Percentiles rank a stretch among this genome's conserved stretches.
Conservation (phyloP, 2,888 invertebrate species). For the Mesoligia furuncula region DNA sequence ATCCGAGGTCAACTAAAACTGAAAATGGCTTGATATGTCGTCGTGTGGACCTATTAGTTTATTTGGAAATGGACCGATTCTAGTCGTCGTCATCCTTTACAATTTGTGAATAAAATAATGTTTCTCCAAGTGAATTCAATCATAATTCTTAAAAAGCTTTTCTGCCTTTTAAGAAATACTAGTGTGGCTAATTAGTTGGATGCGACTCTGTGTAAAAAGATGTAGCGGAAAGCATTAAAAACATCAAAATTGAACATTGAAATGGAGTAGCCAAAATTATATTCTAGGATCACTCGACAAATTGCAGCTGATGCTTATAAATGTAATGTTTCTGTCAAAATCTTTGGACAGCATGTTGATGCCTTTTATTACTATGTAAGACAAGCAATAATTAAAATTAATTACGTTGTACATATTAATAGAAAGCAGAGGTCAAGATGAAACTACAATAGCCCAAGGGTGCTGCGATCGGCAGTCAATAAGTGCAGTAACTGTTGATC, state of each 20-base stretch:
- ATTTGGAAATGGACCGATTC: not conserved
- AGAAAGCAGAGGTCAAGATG: slow-evolving; percentile 57
- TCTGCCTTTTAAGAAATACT: not conserved
- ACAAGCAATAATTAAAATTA: slow-evolving; percentile 53
- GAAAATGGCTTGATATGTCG: not conserved
- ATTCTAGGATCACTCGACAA: not conserved
- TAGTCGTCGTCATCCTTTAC: not conserved
- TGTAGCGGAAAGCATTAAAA: not conserved
- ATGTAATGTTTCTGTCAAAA: slow-evolving; percentile 17
- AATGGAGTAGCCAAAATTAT: not conserved
- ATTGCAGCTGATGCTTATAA: not conserved
- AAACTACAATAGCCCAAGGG: slow-evolving; percentile 53
- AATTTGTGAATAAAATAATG: not conserved
- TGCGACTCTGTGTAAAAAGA: too few relatives aligned
- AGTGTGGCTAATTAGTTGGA: not conserved
- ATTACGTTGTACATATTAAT: slow-evolving; percentile 49
- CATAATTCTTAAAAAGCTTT: not conserved
- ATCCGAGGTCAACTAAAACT: not conserved
- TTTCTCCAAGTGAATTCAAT: not conserved
- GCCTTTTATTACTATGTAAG: slow-evolving; percentile 9
- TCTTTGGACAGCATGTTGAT: not conserved
- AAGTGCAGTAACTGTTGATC: slow-evolving; percentile 39
- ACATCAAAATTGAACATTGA: not conserved
- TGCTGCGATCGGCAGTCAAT: slow-evolving; percentile 56
- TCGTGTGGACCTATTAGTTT: not conserved